Evolutionary conservation across 2,888 invertebrate species (phyloP).

Genomic region (Pandemis cinnamomeana): DNA sequence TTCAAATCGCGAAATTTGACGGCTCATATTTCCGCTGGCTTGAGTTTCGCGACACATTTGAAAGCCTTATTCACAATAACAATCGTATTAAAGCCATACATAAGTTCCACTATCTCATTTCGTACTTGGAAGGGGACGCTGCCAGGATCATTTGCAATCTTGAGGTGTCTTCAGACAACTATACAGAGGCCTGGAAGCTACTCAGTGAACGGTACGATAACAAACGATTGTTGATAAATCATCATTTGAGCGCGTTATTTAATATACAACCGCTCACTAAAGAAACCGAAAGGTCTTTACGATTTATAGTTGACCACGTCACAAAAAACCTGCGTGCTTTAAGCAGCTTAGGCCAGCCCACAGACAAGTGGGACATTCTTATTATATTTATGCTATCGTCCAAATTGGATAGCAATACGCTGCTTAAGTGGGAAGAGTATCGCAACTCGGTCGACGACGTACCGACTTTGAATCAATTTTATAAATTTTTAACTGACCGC

Average conservation of each 20-base stretch:
- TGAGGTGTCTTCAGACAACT: slow-evolving; percentile 41
- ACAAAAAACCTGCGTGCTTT: not conserved
- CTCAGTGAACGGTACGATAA: slow-evolving; percentile 43
- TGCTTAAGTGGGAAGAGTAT: slow-evolving; percentile 2
- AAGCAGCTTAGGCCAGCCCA: slow-evolving; percentile 1
- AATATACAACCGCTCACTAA: not conserved
- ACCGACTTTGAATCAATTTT: not conserved
- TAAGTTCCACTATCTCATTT: slow-evolving; percentile 46
- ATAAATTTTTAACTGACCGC: not conserved
- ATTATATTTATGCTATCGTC: slow-evolving; percentile 1
- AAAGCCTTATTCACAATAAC: slow-evolving; percentile 47
- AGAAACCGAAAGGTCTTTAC: not conserved
- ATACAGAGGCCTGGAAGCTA: slow-evolving; percentile 39
- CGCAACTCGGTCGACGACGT: slow-evolving; percentile 5
- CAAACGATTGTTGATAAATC: slow-evolving; percentile 29
- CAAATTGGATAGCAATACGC: not conserved
- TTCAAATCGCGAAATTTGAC: slow-evolving; percentile 47
- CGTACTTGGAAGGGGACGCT: slow-evolving; percentile 47
- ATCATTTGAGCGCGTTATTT: not conserved
- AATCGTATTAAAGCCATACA: slow-evolving; percentile 44
- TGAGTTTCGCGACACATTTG: slow-evolving; percentile 47
- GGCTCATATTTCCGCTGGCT: slow-evolving; percentile 48
- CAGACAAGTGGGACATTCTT: not conserved
- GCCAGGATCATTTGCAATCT: slow-evolving; percentile 43
- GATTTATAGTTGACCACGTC: not conserved